Base-by-base conservation (phyloP, 2,888 invertebrate genomes). In the Octodonta nipae region DNA sequence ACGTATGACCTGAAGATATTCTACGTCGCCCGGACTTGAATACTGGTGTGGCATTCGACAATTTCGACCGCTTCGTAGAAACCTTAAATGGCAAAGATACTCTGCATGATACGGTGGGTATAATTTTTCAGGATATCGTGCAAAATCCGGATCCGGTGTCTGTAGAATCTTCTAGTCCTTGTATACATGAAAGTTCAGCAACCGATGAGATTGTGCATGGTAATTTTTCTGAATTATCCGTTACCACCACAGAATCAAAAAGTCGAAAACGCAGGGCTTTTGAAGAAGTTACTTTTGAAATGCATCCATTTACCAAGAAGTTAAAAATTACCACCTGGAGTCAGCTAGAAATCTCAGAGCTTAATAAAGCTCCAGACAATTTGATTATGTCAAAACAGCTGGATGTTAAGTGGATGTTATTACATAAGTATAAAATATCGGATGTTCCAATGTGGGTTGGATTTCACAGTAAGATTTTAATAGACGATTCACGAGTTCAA, bases 31-130 rank as follows among this genome's bases (percentile, higher is more conserved):
- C 41, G 5, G 38, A 46, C 31, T 43, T 53, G 27, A 30, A 38
- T 34, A 53, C 52, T 26, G 26, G 22, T n/a, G 11, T 26, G 11
- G 26, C 26, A 12, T 26, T 26, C 26, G 13, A 26, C 13, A 26
- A 46, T 46, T 28, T 36, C 47, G 44, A 51, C 34, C 27, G 46
- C 6, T 48, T 40, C 34, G 44, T 44, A 5, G 48, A 50, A 13
- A 49, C 46, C 22, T 31, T 5, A 16, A 26, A 34, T 10, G 46
- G 44, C 7, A 45, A 45, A 40, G 29, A 45, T 34, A 44, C 45
- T 12, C 28, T 56, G 28, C 55, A 55, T 35, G 55, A 56, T 34
- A 56, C 51, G 0, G 54, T 55, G 5, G 45, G 51, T 15, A 51
- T 52, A 12, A 45, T 50, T 14, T 50, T 41, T 36, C 52, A 54